Evolutionary conservation across 2,888 invertebrate species (phyloP).

Genomic region (Drosophila kuntzei): DNA sequence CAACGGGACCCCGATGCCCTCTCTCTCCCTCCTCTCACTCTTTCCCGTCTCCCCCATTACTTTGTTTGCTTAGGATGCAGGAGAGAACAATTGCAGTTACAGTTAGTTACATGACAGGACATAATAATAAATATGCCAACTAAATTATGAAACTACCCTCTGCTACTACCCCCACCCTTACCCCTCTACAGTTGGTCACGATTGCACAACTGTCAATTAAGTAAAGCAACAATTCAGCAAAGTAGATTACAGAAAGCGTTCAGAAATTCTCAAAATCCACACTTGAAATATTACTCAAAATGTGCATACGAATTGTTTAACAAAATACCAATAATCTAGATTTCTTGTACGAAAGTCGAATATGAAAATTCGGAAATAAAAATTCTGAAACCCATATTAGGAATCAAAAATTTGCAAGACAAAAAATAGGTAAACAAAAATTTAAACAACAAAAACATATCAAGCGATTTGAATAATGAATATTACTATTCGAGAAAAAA

Average conservation of each 20-base stretch:
- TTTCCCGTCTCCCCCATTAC: slow-evolving; percentile 11
- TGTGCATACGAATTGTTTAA: too few relatives aligned
- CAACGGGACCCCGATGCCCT: slow-evolving; percentile 36
- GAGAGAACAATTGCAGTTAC: slow-evolving; percentile 27
- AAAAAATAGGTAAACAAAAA: too few relatives aligned
- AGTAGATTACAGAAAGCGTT: not conserved
- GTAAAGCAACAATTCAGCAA: slow-evolving; percentile 4
- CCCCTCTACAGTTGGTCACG: slow-evolving; percentile 11
- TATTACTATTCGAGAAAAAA: too few relatives aligned
- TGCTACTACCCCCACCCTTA: not conserved
- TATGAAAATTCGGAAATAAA: too few relatives aligned
- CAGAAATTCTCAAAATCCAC: too few relatives aligned
- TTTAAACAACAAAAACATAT: too few relatives aligned
- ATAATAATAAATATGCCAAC: slow-evolving; percentile 78
- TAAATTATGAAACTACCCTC: slow-evolving; percentile 70
- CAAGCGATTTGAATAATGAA: too few relatives aligned
- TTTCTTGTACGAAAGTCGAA: too few relatives aligned
- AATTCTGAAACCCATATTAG: too few relatives aligned
- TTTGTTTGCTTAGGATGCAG: slow-evolving; percentile 72
- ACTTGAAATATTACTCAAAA: too few relatives aligned
- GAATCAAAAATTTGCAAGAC: too few relatives aligned
- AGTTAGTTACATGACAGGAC: slow-evolving; percentile 65
- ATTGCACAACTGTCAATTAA: not conserved
- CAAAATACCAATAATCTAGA: too few relatives aligned
- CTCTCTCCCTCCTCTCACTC: not conserved